Evolutionary conservation across 2,113 vertebrate species (phyloP), one percentile per base, ranked within the genome.

Genomic region (Stigmatopora argus): DNA sequence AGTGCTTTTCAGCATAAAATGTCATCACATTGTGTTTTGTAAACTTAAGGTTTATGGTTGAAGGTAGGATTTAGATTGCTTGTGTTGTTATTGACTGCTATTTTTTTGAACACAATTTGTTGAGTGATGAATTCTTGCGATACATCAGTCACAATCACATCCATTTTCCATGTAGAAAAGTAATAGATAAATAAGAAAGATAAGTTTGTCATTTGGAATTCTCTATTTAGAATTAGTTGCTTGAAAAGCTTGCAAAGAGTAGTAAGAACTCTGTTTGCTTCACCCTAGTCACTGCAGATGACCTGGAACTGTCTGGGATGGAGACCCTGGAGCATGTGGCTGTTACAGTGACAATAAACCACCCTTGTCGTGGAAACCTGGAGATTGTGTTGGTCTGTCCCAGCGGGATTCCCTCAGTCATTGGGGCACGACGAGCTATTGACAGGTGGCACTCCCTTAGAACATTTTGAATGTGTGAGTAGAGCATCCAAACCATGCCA

Each of bases 271-370:
- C 35, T 44, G n/a, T 60, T 45, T 0, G 3, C 62, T 47, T 45
- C n/a, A 13, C 82, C 7, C 38, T 41, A 95, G 96, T 98, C 65
- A 93, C 92, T 23, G 69, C 78, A 0, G 71, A 55, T 0, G 92
- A 96, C 83, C 88, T 98, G 79, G 72, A 70, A 62, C 83, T 91
- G n/a, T 98, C 96, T 0, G 94, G 95, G n/a, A 92, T 98, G 94
- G 85, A 87, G 74, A 97, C 94, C 0, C 85, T 98, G 86, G 97
- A 99, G 83, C 96, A 99, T 0, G 95, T 98, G 77, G 92, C 95
- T 0, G 92, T 99, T 59, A 94, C 94, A 0, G 85, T 99, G 71
- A 94, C 92, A 7, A 88, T 98, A 26, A 87, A 76, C 10, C 96
- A 98, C 51, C 92, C 93, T 0, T 91, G 93, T 57, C 95, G 97